Percentiles rank a stretch among this genome's conserved stretches.
Conservation (phyloP, 2,113 vertebrate genomes). For the Chaenogobius annularis region DNA sequence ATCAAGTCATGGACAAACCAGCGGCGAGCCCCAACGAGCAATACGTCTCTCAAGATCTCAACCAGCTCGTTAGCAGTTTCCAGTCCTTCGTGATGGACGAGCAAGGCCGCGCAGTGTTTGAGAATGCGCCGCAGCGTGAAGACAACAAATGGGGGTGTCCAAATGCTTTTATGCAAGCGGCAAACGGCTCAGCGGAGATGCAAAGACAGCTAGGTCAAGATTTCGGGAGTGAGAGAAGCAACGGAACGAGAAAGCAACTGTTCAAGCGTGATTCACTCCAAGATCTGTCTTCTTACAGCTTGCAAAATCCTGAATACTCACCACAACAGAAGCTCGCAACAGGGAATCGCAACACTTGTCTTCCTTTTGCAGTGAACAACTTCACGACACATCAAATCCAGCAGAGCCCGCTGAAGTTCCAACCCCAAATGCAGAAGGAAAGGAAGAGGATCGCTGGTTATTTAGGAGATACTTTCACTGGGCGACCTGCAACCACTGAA, state of each 20-base stretch:
- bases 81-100: conserved; percentile 53
- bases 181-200: conserved; percentile 26
- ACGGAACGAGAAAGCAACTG: conserved; percentile 25
- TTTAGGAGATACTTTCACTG: conserved; percentile 26
- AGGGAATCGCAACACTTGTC: conserved; percentile 31
- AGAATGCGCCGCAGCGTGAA: conserved; percentile 57
- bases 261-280: conserved; percentile 36
- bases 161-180: conserved; percentile 41
- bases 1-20: conserved; percentile 29
- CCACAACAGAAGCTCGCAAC: conserved; percentile 39
- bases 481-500: conserved; percentile 27
- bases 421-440: conserved; percentile 52
- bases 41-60: conserved; percentile 51
- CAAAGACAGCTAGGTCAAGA: conserved; percentile 52
- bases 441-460: conserved; percentile 42
- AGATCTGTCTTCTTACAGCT: conserved; percentile 39
- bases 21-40: conserved; percentile 17
- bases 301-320: conserved; percentile 40
- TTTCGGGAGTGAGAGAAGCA: conserved; percentile 36
- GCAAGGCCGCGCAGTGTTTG: conserved; percentile 29
- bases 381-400: conserved; percentile 41
- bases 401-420: conserved; percentile 47
- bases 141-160: conserved; percentile 55
- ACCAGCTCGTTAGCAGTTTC: conserved; percentile 57
- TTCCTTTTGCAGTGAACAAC: conserved; percentile 37